These are phyloP conservation scores for Neomorphus geoffroyi DNA, from an alignment of 2,797 vertebrate genomes.

Conservation along the genomic window DNA sequence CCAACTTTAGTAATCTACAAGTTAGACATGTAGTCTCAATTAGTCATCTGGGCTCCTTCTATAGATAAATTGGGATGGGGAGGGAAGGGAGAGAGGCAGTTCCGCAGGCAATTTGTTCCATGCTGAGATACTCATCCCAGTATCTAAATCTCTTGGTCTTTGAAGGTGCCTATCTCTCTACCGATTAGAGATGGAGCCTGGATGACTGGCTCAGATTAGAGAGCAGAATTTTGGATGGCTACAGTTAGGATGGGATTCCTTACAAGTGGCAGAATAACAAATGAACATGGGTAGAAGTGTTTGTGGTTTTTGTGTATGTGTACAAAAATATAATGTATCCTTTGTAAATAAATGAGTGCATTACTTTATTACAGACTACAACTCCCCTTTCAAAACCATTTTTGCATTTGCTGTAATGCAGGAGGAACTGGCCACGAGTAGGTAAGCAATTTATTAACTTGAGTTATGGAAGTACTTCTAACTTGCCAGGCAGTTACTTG, in stretches of 20 bases:
- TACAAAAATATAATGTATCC: not conserved
- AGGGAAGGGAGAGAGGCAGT: not conserved
- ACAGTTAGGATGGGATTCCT: not conserved
- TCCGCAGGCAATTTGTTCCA: slow-evolving; percentile 11
- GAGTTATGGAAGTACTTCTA: not conserved
- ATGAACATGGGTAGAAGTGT: not conserved
- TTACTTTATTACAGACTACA: not conserved
- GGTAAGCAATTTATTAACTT: not conserved
- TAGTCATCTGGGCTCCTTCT: not conserved
- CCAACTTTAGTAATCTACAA: not conserved
- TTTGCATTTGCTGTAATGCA: not conserved
- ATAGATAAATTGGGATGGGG: not conserved
- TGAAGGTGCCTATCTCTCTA: slow-evolving; percentile 52
- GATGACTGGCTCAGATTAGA: slow-evolving; percentile 46
- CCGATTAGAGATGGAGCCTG: slow-evolving; percentile 53
- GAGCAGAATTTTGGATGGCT: not conserved
- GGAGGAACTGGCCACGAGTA: not conserved
- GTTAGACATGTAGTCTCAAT: not conserved
- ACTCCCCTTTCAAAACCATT: not conserved
- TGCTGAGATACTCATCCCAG: not conserved
- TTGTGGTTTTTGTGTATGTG: not conserved
- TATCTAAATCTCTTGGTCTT: slow-evolving; percentile 50
- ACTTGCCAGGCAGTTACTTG: not conserved
- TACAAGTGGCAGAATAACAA: not conserved
- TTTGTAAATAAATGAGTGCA: not conserved